Percentiles rank a stretch among this genome's conserved stretches.
phyloP scores from a whole-genome alignment of 2,888 invertebrate genomes.

The Drosophila suboccidentalis region DNA sequence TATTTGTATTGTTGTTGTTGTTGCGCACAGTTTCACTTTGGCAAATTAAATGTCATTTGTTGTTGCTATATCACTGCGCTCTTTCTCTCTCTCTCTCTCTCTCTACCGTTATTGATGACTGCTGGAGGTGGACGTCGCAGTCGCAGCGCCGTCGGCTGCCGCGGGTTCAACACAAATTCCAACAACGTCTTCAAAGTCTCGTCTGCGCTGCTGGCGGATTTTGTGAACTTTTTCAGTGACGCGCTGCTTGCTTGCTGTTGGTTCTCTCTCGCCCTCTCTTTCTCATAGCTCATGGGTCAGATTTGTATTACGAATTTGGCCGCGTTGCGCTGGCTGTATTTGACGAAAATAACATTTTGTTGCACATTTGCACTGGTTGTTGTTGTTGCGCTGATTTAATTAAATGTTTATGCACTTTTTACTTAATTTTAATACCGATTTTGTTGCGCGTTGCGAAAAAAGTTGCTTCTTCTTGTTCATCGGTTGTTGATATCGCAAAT shows the following conservation, averaged over 20 bases:
- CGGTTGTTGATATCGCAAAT: conserved; percentile 44
- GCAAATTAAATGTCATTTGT: conserved; percentile 69
- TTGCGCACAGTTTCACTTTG: conserved; percentile 74
- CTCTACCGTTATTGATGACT: conserved; percentile 77
- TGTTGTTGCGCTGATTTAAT: conserved; percentile 28
- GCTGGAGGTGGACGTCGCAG: conserved; percentile 55
- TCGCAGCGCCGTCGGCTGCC: conserved; percentile 57
- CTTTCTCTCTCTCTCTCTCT: conserved; percentile 50
- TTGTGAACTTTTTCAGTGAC: conserved; percentile 66
- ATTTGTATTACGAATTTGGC: conserved; percentile 59
- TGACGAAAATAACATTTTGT: conserved; percentile 68
- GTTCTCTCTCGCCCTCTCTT: conserved; percentile 44
- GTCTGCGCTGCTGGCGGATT: conserved; percentile 57
- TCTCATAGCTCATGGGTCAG: conserved; percentile 54
- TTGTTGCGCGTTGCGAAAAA: conserved; percentile 77
- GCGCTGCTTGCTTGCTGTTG: conserved; percentile 52
- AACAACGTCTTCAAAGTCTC: conserved; percentile 78
- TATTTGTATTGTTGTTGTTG: conserved; percentile 48
- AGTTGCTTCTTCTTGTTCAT: conserved; percentile 61
- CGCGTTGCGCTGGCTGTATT: conserved; percentile 54
- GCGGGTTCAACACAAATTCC: conserved; percentile 78
- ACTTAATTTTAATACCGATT: conserved; percentile 62
- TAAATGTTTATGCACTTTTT: conserved; percentile 53
- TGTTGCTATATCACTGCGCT: conserved; percentile 52
- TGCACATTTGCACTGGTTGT: conserved; percentile 44